phyloP scores from a whole-genome alignment of 2,113 vertebrate species.

The Terrapene triunguis region DNA sequence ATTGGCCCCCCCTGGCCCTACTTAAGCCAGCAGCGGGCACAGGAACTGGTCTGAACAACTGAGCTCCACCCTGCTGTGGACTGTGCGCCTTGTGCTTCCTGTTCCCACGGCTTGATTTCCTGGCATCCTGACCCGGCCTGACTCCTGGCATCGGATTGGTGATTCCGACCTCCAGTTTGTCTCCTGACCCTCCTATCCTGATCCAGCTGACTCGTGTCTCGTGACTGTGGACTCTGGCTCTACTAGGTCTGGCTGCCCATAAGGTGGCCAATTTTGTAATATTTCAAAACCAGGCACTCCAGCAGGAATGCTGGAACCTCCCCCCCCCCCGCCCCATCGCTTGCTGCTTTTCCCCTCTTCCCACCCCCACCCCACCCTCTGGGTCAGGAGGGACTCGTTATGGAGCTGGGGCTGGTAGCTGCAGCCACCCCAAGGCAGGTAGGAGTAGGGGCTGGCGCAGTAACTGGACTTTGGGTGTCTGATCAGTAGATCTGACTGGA shows the following conservation, averaged over 20 bases:
- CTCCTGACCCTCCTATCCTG: no score
- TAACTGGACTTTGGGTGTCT: not conserved
- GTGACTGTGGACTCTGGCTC: not conserved
- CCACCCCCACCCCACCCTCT: not conserved
- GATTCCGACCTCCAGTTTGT: no score
- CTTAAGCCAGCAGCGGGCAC: not conserved
- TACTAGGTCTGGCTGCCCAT: not conserved
- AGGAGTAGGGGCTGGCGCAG: not conserved
- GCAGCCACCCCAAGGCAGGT: no score
- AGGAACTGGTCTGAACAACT: not conserved
- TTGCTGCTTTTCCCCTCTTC: not conserved
- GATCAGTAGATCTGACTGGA: no score
- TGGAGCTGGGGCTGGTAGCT: no score
- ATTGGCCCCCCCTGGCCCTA: not conserved
- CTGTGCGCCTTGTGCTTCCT: not conserved
- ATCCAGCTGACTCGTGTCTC: not conserved
- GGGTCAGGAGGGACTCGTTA: not conserved
- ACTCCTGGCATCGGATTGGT: no score
- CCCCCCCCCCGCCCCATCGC: not conserved
- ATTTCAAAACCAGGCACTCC: no score
- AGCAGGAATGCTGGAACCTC: no score
- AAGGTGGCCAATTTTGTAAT: no score
- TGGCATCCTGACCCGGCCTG: not conserved
- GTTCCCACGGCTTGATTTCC: not conserved
- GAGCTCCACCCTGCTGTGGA: not conserved